These are phyloP conservation scores for Hylyphantes graminicola DNA, from an alignment of 1,140 invertebrate species.

Conservation along the genomic window DNA sequence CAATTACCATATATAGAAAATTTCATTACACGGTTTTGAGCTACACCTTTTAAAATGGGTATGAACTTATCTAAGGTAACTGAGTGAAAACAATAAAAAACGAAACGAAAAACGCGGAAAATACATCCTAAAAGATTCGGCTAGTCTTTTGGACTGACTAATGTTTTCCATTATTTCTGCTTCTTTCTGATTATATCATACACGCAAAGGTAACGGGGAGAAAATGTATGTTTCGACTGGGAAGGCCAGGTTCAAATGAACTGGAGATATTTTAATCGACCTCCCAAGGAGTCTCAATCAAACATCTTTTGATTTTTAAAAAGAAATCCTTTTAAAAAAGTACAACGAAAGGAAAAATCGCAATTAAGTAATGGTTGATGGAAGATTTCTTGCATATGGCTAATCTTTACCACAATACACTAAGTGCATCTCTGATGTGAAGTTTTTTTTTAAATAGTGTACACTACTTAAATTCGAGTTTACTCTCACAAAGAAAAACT, in stretches of 20 bases:
- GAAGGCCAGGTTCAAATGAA: too few species aligned
- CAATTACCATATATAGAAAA: slow-evolving; percentile 58
- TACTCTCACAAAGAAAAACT: too few species aligned
- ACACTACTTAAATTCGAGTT: too few species aligned
- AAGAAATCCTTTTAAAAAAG: background rate
- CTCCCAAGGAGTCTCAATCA: slow-evolving; percentile 44
- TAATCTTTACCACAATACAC: background rate
- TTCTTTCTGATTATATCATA: slow-evolving; percentile 48
- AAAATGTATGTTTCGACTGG: slow-evolving; percentile 28
- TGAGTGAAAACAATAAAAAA: slow-evolving; percentile 31
- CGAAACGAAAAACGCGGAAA: slow-evolving; percentile 5
- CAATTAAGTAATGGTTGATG: slow-evolving; percentile 23
- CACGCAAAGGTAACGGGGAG: slow-evolving; percentile 50
- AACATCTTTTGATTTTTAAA: slow-evolving; percentile 27
- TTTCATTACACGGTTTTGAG: slow-evolving; percentile 54
- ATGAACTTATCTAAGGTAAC: slow-evolving; percentile 51
- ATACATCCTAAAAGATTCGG: slow-evolving; percentile 52
- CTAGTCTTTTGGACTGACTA: slow-evolving; percentile 49
- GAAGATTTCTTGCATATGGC: slow-evolving; percentile 17
- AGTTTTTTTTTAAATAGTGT: too few species aligned
- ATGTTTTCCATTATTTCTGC: slow-evolving; percentile 56
- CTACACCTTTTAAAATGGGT: slow-evolving; percentile 50
- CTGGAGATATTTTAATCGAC: slow-evolving; percentile 53
- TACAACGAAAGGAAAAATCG: background rate
- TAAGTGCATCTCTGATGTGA: too few species aligned